Evolutionary conservation across 2,888 invertebrate genomes (phyloP).

Genomic region (Pachymerium ferrugineum): DNA sequence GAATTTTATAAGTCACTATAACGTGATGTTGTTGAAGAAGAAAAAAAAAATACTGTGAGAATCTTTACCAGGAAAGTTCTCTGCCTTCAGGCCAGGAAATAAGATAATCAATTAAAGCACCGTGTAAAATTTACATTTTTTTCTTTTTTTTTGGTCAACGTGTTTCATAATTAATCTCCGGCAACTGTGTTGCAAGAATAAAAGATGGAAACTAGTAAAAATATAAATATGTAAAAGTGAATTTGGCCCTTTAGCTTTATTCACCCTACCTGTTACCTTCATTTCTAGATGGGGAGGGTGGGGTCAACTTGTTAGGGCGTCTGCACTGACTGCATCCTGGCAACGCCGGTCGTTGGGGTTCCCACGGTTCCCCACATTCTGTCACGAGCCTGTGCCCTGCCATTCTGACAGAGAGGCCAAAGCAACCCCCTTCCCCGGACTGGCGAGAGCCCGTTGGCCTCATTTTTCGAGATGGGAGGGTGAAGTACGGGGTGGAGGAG

Average conservation of each 20-base stretch:
- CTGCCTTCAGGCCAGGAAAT: neutral
- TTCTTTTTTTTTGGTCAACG: neutral
- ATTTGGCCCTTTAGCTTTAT: neutral
- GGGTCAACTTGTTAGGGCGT: slow-evolving; percentile 25
- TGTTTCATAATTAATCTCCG: neutral
- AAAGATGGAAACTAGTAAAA: too few species aligned
- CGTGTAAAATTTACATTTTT: slow-evolving; percentile 22
- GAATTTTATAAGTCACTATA: too few species aligned
- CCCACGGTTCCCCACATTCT: slow-evolving; percentile 33
- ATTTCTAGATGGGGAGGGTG: slow-evolving; percentile 5
- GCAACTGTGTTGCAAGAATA: neutral
- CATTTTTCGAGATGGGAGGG: slow-evolving; percentile 5
- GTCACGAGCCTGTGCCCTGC: slow-evolving; percentile 28
- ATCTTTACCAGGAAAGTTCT: slow-evolving; percentile 16
- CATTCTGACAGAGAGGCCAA: slow-evolving; percentile 20
- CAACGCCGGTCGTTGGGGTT: slow-evolving; percentile 31
- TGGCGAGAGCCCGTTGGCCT: slow-evolving; percentile 20
- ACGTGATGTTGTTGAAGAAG: too few species aligned
- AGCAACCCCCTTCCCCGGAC: slow-evolving; percentile 2
- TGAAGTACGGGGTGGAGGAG: neutral
- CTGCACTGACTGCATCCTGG: slow-evolving; percentile 29
- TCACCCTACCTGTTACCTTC: slow-evolving; percentile 18
- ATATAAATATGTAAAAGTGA: too few species aligned
- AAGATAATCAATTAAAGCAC: slow-evolving; percentile 17
- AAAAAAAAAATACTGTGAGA: neutral